Conservation (phyloP, 53 echinoderm and acorn worm species). For the Echinometra lucunter region DNA sequence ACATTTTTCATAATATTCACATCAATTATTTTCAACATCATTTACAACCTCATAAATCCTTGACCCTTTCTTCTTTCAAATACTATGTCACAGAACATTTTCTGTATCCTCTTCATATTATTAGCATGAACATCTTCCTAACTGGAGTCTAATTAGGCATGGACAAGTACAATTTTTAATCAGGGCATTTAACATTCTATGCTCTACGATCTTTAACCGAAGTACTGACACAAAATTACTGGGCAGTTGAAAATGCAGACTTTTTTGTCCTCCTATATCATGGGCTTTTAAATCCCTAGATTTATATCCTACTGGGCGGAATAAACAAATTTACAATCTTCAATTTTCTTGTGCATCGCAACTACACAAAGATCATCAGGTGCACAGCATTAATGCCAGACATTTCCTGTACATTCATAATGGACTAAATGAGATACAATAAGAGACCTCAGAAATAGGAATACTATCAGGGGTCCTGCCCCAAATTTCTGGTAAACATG, state of each 20-base stretch:
- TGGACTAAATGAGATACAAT: conserved; percentile 20
- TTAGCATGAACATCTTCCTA: neutral
- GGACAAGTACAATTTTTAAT: conserved; percentile 9
- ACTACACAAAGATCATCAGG: neutral
- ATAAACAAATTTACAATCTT: conserved; percentile 7
- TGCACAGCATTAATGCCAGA: neutral
- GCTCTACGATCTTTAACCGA: neutral
- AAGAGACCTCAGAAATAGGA: conserved; percentile 28
- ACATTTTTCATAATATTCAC: conserved; percentile 27
- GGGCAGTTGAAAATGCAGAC: conserved; percentile 45
- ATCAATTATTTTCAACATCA: neutral
- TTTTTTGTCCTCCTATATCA: neutral
- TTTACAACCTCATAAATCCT: conserved; percentile 19
- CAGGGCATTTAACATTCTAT: neutral
- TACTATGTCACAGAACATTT: neutral
- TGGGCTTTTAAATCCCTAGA: neutral
- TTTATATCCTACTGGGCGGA: conserved; percentile 54
- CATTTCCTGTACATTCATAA: neutral
- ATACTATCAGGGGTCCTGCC: conserved; percentile 61
- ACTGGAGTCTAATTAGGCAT: conserved; percentile 22
- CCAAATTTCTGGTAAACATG: conserved; percentile 14
- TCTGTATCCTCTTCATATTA: neutral
- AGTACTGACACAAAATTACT: conserved; percentile 51
- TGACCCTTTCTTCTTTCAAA: neutral
- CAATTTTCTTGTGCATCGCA: neutral